phyloP scores from a whole-genome alignment of 23 tunicate species.

The Ascidia mentula region DNA sequence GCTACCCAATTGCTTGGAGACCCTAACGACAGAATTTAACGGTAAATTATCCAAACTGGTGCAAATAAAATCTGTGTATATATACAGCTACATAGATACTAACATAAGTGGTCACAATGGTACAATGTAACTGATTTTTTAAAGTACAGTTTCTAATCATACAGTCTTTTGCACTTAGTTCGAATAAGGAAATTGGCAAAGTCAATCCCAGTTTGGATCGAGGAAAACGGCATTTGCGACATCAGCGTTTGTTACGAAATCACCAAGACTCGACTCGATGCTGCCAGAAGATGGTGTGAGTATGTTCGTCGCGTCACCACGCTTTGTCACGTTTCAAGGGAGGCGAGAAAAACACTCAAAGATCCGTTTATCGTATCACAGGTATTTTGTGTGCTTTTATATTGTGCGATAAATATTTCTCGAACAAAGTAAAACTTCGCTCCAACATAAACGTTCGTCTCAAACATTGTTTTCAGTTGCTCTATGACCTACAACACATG shows the following conservation, averaged over 20 bases:
- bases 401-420: too few species aligned
- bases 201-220: slow-evolving; percentile 65
- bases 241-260: slow-evolving; percentile 16
- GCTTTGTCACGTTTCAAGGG: slow-evolving; percentile 92
- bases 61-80: not conserved
- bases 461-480: slow-evolving; percentile 39
- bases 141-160: too few species aligned
- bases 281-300: slow-evolving; percentile 75
- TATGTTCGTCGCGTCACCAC: slow-evolving; percentile 76
- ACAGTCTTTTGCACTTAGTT: too few species aligned
- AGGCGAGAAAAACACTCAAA: slow-evolving; percentile 76
- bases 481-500: slow-evolving; percentile 25
- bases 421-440: too few species aligned
- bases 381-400: too few species aligned
- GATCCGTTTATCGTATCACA: slow-evolving; percentile 53
- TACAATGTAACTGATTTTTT: too few species aligned
- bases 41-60: too few species aligned
- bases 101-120: not conserved
- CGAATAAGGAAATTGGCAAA: slow-evolving; percentile 82
- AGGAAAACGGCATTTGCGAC: slow-evolving; percentile 7
- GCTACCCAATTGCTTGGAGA: slow-evolving; percentile 77
- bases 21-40: slow-evolving; percentile 75
- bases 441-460: too few species aligned
- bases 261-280: slow-evolving; percentile 26
- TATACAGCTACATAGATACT: not conserved